Conservation (phyloP, 2,888 invertebrate genomes). For the Magallana nippona region DNA sequence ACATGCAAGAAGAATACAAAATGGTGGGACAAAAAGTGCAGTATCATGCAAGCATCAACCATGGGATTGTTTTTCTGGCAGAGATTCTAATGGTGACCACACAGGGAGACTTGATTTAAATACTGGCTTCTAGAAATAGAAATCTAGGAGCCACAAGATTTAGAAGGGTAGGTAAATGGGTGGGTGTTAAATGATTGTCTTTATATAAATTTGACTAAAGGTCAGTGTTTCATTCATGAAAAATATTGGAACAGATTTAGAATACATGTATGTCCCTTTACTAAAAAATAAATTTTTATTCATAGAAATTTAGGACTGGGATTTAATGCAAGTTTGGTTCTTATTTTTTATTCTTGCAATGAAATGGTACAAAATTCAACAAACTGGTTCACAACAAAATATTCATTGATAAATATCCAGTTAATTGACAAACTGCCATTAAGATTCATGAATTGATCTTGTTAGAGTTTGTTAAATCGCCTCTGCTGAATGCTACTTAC, state of each 20-base stretch:
- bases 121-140: too few species aligned
- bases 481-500: neutral
- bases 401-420: conserved; percentile 8
- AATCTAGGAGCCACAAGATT: too few species aligned
- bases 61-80: conserved; percentile 27
- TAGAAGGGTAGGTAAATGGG: too few species aligned
- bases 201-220: too few species aligned
- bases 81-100: neutral
- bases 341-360: too few species aligned
- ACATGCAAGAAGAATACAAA: conserved; percentile 21
- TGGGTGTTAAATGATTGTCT: too few species aligned
- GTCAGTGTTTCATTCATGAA: too few species aligned
- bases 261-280: too few species aligned
- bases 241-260: too few species aligned
- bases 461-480: neutral
- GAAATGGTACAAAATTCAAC: neutral
- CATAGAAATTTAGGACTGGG: too few species aligned
- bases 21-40: neutral
- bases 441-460: neutral
- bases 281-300: too few species aligned
- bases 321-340: too few species aligned
- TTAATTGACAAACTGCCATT: conserved; percentile 2
- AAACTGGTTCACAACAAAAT: neutral
- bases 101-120: neutral
- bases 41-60: conserved; percentile 22